Percentiles rank a stretch among this genome's conserved stretches.
Evolutionary conservation across 2,888 invertebrate species (phyloP).

Genomic region (Leptinotarsa tumamoca): DNA sequence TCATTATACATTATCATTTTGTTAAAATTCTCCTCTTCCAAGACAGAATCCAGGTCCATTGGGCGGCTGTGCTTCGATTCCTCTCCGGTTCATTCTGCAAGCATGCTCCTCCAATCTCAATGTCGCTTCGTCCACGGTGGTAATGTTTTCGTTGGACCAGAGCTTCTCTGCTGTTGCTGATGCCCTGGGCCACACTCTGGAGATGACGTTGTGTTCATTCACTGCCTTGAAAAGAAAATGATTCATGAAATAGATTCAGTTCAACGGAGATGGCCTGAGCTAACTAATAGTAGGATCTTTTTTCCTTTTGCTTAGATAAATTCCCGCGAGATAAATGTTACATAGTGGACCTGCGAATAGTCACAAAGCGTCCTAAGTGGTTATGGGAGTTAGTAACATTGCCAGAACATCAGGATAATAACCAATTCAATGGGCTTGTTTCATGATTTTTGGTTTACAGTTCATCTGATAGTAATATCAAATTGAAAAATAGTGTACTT

Average conservation of each 20-base stretch:
- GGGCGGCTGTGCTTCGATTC: constrained; percentile 77
- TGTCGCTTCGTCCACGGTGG: constrained; percentile 65
- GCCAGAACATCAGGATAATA: too few species aligned
- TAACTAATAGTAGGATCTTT: too few species aligned
- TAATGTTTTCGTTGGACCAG: constrained; percentile 72
- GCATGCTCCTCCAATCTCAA: constrained; percentile 77
- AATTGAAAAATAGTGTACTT: too few species aligned
- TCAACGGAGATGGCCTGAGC: too few species aligned
- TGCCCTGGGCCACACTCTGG: constrained; percentile 86
- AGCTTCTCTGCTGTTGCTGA: constrained; percentile 88
- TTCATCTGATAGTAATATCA: too few species aligned
- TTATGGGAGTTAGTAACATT: too few species aligned
- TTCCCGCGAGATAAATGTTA: too few species aligned
- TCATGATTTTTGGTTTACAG: too few species aligned
- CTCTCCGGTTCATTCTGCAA: constrained; percentile 78
- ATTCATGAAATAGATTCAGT: background rate
- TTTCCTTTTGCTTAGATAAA: too few species aligned
- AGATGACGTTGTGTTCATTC: constrained; percentile 73
- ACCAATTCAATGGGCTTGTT: too few species aligned
- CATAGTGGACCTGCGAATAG: too few species aligned
- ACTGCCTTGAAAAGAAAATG: constrained; percentile 68
- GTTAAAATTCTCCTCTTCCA: constrained; percentile 36
- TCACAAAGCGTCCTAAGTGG: too few species aligned
- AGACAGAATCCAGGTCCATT: constrained; percentile 77
- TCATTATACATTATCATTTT: background rate